Evolutionary conservation across 1,140 invertebrate genomes (phyloP), one percentile per base, ranked within the genome.

Genomic region (Lordiphosa collinella): DNA sequence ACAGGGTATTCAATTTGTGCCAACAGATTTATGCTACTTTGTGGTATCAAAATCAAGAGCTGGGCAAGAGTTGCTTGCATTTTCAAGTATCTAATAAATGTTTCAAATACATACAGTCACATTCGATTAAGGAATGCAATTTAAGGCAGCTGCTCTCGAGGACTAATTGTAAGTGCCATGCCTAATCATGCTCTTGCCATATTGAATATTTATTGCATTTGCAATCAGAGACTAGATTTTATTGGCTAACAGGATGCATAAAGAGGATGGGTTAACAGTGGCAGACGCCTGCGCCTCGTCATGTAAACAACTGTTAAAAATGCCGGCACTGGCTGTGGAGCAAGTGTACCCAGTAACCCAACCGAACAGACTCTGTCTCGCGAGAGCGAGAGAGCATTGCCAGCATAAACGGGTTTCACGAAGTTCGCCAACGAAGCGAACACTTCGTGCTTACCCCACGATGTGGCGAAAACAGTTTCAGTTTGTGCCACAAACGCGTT

Each of bases 271-370:
- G 22, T 37, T 63, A 67, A 75, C 71, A 82, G 60, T 22, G 41
- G 5, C 22, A 25, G 60, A 71, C 63, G 73, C 66, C 47, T 62
- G 72, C 71, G 66, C 75, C 29, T 2, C 36, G 49, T 35, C 57
- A 69, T 56, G 69, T 79, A 84, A 84, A 84, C 78, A 84, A 80
- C 78, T 84, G 78, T 84, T 84, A 84, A 65, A 59, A 58, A 84
- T 25, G 68, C 55, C 64, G 68, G 78, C 43, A 44, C 32, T 14
- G 10, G 41, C 41, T 29, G 22, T 44, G 41, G 29, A 12, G n/a
- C 44, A 74, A 67, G 40, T 53, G 49, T 61, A 43, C 52, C 53
- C 51, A 50, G 41, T 54, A 67, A 62, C 47, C 14, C 22, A n/a
- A n/a, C n/a, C n/a, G n/a, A n/a, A n/a, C n/a, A n/a, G n/a, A n/a